A percentile compares a stretch with the other conserved stretches of the same genome.
These are phyloP conservation scores for Holocentrus rufus DNA, from an alignment of 2,797 vertebrate genomes.

Conservation along the genomic window DNA sequence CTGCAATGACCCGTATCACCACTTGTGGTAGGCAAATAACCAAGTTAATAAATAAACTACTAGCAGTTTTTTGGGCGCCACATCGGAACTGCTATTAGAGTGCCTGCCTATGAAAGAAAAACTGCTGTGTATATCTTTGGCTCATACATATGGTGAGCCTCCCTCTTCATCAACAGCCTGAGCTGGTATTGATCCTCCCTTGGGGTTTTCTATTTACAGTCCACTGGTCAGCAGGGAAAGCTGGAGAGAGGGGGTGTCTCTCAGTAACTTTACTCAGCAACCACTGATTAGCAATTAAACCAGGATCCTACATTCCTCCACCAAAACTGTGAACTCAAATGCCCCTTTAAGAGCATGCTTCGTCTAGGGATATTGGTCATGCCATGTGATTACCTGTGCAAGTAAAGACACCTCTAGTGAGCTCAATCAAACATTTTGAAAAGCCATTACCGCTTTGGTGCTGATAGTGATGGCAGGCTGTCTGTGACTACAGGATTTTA, in stretches of 20 bases:
- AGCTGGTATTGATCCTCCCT: conserved; percentile 64
- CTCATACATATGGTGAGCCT: conserved; percentile 31
- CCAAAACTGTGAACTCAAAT: conserved; percentile 13
- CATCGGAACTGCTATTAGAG: background rate
- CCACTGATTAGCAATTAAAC: conserved; percentile 67
- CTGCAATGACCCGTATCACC: conserved; percentile 1
- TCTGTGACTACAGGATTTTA: conserved; percentile 6
- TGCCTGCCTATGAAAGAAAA: background rate
- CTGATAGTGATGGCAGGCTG: conserved; percentile 1
- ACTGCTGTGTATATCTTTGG: background rate
- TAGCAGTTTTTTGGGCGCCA: conserved; percentile 2
- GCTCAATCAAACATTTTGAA: background rate
- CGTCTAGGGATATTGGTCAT: background rate
- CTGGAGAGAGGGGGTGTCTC: conserved; percentile 44
- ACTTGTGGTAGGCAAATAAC: background rate
- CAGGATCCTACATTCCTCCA: conserved; percentile 32
- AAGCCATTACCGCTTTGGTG: conserved; percentile 10
- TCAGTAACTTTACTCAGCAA: conserved; percentile 67
- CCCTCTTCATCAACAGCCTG: conserved; percentile 53
- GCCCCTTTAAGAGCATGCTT: background rate
- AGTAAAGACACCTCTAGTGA: conserved; percentile 2
- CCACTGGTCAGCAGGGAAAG: conserved; percentile 50
- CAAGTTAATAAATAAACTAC: background rate
- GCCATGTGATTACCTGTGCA: background rate
- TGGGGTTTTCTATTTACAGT: conserved; percentile 69